phyloP scores from a whole-genome alignment of 2,113 vertebrate species.

The Albula goreensis region DNA sequence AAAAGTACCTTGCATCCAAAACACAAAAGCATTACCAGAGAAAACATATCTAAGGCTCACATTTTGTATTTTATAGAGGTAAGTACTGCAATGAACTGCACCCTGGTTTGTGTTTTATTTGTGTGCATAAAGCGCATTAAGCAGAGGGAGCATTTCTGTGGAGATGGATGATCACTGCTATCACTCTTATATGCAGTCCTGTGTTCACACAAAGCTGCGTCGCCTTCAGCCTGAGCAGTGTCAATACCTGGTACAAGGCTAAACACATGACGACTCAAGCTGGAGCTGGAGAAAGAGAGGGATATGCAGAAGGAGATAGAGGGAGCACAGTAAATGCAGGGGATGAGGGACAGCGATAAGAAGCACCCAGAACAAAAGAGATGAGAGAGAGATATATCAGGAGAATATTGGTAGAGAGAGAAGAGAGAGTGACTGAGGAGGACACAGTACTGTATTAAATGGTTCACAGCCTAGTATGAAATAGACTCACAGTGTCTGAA shows the following conservation, averaged over 20 bases:
- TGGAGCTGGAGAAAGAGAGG: conserved; percentile 44
- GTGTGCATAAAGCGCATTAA: background rate
- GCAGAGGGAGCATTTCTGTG: background rate
- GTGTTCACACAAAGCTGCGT: background rate
- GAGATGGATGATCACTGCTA: background rate
- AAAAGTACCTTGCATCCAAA: background rate
- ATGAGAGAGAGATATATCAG: conserved; percentile 53
- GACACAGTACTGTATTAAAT: conserved; percentile 23
- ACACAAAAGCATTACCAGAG: background rate
- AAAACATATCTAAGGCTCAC: background rate
- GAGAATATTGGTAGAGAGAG: conserved; percentile 45
- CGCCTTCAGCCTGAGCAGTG: background rate
- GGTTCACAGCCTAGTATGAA: background rate
- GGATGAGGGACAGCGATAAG: conserved; percentile 53
- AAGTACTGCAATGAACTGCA: background rate
- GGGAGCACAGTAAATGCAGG: conserved; percentile 45
- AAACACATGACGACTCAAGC: background rate
- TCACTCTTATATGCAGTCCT: background rate
- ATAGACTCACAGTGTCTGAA: background rate
- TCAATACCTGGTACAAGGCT: background rate
- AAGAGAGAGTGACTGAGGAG: conserved; percentile 36
- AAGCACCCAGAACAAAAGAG: conserved; percentile 52
- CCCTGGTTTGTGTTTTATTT: background rate
- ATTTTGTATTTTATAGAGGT: background rate
- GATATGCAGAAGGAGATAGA: conserved; percentile 48